A percentile compares a stretch with the other conserved stretches of the same genome.
Evolutionary conservation across 2,797 vertebrate species (phyloP).

Genomic region (Lagorchestes hirsutus): DNA sequence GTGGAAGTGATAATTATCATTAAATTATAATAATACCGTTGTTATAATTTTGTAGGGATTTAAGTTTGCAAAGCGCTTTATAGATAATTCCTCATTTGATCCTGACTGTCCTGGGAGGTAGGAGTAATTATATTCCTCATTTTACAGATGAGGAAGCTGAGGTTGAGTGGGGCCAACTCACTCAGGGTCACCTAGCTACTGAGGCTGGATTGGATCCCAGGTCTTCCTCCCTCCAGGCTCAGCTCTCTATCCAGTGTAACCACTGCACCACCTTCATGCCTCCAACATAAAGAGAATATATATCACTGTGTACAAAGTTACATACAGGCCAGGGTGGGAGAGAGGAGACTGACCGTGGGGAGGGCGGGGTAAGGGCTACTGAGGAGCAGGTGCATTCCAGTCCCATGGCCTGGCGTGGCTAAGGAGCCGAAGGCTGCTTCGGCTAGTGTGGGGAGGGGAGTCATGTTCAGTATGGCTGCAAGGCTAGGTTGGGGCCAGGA

Average conservation of each 20-base stretch:
- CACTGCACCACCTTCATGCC: not conserved
- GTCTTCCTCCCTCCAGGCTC: conserved; percentile 11
- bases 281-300: conserved; percentile 17
- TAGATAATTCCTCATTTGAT: not conserved
- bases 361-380: not conserved
- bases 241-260: not conserved
- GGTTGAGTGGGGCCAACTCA: not conserved
- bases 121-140: not conserved
- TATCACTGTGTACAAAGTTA: not conserved
- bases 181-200: not conserved
- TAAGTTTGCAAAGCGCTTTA: not conserved
- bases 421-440: not conserved
- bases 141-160: conserved; percentile 19
- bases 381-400: not conserved
- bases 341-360: not conserved
- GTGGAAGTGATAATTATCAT: not conserved
- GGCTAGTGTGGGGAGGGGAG: too few species aligned
- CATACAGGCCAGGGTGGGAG: not conserved
- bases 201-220: not conserved
- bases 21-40: not conserved
- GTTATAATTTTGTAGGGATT: not conserved
- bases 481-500: too few species aligned
- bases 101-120: not conserved
- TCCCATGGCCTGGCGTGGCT: not conserved
- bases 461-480: too few species aligned